Base-by-base conservation (phyloP, 2,797 vertebrate species). In the Rhinoraja longicauda region DNA sequence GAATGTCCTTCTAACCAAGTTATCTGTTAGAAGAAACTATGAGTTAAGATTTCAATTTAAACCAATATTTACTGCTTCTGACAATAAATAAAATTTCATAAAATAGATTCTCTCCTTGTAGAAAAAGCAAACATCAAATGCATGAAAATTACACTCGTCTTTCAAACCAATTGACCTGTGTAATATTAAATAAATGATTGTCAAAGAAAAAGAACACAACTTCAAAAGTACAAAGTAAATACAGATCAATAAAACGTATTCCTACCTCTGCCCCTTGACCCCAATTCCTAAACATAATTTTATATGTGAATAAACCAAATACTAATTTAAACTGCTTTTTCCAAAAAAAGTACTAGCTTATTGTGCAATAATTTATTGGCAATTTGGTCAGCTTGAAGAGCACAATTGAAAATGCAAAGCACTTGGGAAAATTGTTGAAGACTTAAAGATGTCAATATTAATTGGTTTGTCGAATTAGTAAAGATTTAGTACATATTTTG, bases 1-100 rank as follows among this genome's bases (percentile, higher is more conserved):
- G 99, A 99, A 95, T 99, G 99, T 62, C 99, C 99, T 95, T 99
- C 99, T 94, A 99, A 95, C 99, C 99, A 99, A 0, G 99, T 99
- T 95, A 99, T 99, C 99, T 99, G 94, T 1, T 93, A 92, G 94
- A 84, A 94, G 94, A 95, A 91, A 93, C 0, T 62, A 92, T n/a
- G 70, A 53, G 70, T 75, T 92, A 92, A 88, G 62, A 88, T n/a
- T 57, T 39, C 39, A 57, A 57, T 57, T 45, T 26, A 7, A 72
- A 92, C 19, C 67, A n/a, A 67, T 67, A 88, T 88, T 88, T 67
- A 88, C 21, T 36, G 15, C 15, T 36, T 13, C 6, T 36, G 45
- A 91, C 3, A 72, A 39, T 26, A 90, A 84, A 84, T 17, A 64
- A 17, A 6, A 67, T 32, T 8, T 24, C 67, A 19, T 75, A 73